phyloP scores from a whole-genome alignment of 2,797 vertebrate species.

The Chanos chanos region DNA sequence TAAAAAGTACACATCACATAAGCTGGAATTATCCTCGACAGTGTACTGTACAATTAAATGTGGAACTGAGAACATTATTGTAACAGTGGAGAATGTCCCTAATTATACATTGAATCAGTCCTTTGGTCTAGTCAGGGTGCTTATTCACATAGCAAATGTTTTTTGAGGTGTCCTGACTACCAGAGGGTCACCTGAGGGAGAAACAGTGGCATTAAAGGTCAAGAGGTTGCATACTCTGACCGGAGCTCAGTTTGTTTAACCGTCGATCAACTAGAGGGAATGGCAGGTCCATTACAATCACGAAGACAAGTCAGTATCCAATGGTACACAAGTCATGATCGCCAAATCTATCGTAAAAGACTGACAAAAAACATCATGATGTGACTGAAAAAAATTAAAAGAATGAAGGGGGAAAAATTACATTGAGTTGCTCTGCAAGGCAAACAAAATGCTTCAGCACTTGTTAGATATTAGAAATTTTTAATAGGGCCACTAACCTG shows the following conservation, averaged over 20 bases:
- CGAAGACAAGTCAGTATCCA: not conserved
- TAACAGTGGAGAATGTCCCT: conserved; percentile 4
- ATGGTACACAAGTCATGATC: not conserved
- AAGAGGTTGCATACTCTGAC: too few relatives aligned
- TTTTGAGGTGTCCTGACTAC: conserved; percentile 20
- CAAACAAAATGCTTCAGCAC: conserved; percentile 31
- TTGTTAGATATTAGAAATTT: conserved; percentile 31
- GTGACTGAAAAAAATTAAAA: not conserved
- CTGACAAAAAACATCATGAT: conserved; percentile 3
- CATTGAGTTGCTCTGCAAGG: conserved; percentile 40
- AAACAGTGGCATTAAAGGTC: not conserved
- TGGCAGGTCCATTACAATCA: not conserved
- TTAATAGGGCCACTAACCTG: conserved; percentile 58
- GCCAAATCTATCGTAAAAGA: conserved; percentile 28
- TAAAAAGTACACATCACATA: not conserved
- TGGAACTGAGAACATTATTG: conserved; percentile 21
- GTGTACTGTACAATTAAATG: too few relatives aligned
- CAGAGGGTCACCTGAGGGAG: conserved; percentile 14
- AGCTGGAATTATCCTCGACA: too few relatives aligned
- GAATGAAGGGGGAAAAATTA: conserved; percentile 9
- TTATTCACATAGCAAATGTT: not conserved
- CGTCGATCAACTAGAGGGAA: not conserved
- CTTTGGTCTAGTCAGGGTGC: conserved; percentile 1
- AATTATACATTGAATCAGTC: not conserved
- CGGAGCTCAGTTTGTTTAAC: too few relatives aligned